These are phyloP conservation scores for Rhinoptilus africanus DNA, from an alignment of 2,113 vertebrate genomes.

Conservation along the genomic window DNA sequence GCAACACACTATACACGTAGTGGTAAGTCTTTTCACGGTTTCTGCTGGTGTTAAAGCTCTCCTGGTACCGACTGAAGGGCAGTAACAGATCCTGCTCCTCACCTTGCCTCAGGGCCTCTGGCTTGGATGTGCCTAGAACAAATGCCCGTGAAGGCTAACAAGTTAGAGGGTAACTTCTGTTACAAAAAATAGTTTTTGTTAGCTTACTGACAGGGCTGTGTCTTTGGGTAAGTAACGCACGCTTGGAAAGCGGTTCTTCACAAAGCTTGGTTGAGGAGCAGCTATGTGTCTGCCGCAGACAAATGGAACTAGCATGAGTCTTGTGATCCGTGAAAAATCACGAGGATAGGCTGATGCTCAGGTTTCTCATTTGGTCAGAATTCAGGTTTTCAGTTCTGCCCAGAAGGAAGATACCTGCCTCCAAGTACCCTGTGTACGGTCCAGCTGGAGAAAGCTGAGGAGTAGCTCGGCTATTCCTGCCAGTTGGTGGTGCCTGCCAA, in stretches of 20 bases:
- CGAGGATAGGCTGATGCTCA: neutral
- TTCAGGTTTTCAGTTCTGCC: neutral
- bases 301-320: neutral
- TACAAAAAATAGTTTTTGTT: neutral
- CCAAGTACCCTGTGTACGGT: neutral
- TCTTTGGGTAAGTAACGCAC: neutral
- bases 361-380: neutral
- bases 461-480: neutral
- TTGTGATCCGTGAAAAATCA: neutral
- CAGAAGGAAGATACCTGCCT: neutral
- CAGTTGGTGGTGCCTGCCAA: neutral
- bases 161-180: neutral
- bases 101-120: neutral
- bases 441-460: neutral
- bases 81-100: neutral
- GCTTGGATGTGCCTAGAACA: neutral
- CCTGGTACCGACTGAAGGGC: slow-evolving; percentile 3
- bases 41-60: slow-evolving; percentile 69
- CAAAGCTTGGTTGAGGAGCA: neutral
- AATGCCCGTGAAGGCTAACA: neutral
- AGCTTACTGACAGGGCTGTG: neutral
- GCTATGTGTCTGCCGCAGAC: neutral
- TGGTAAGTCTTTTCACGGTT: slow-evolving; percentile 90
- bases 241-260: neutral
- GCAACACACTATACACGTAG: slow-evolving; percentile 99